Base-by-base conservation (phyloP, 2,888 invertebrate species). In the Brenthis ino region DNA sequence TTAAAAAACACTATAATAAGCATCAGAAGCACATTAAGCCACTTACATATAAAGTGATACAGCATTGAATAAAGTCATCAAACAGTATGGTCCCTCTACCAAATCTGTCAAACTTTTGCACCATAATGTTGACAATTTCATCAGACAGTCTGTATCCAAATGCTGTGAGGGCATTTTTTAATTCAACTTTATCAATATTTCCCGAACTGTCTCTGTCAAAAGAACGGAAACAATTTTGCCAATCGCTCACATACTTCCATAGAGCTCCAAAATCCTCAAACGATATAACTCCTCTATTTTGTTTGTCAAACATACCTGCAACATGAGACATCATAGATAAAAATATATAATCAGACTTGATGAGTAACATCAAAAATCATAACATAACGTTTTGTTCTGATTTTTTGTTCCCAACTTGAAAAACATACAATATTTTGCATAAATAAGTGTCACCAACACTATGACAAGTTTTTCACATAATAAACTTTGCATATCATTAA, bases 61-160 rank as follows among this genome's bases (percentile, higher is more conserved):
- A 98, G 84, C 98, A 98, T 85, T 99, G 99, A 77, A 99, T 99
- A 85, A 99, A 99, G 87, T 99, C 99, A 93, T 99, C 99, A 90
- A 99, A 99, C 65, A 98, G 95, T 78, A 99, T 97, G 8, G 96
- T 97, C 48, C 98, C 98, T 64, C 94, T 93, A n/a, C 98, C 98
- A 80, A 95, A 96, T 75, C 99, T 94, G 89, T 99, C 99, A 90
- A 99, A 99, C 88, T 99, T 99, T 76, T 96, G 95, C 65, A 99
- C 93, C 80, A 99, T 94, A 51, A 96, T 94, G 72, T 95, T 95
- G 69, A 98, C 94, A 65, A 99, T 94, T 69, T 94, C 94, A 78
- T 98, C 98, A 0, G 97, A 97, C 50, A 99, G 89, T 72, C 96
- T 93, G 84, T 97, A 97, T 55, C 98, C 99, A 89, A 99, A 99